Percentiles rank a stretch among this genome's conserved stretches.
Evolutionary conservation across 2,797 vertebrate species (phyloP).

Genomic region (Paedocypris micromegethes): DNA sequence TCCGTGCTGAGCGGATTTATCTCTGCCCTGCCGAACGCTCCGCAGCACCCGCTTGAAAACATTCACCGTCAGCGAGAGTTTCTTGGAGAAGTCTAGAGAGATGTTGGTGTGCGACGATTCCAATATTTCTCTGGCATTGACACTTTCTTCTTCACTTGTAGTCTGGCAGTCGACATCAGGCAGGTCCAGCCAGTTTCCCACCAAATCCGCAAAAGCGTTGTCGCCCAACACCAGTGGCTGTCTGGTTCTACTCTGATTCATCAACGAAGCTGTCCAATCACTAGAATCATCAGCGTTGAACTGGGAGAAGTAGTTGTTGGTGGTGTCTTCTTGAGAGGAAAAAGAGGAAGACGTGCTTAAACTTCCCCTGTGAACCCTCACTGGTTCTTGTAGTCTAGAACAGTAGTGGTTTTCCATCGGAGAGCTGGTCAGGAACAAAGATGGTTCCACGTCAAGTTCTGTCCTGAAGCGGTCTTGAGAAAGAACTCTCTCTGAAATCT

Average conservation of each 20-base stretch:
- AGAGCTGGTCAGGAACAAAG: slow-evolving; percentile 40
- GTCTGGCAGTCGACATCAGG: slow-evolving; percentile 67
- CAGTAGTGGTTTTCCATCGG: slow-evolving; percentile 28
- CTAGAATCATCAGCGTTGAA: slow-evolving; percentile 73
- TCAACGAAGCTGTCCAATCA: slow-evolving; percentile 87
- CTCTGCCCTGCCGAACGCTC: slow-evolving; percentile 70
- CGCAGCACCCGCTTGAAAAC: slow-evolving; percentile 80
- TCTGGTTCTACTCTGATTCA: slow-evolving; percentile 86
- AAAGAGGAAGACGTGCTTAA: slow-evolving; percentile 45
- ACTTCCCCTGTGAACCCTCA: slow-evolving; percentile 35
- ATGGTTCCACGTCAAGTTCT: slow-evolving; percentile 27
- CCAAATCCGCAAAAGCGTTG: slow-evolving; percentile 91
- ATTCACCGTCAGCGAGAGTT: slow-evolving; percentile 73
- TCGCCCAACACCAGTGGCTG: slow-evolving; percentile 89
- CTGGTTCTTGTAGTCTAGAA: slow-evolving; percentile 10
- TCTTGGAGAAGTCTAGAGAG: slow-evolving; percentile 71
- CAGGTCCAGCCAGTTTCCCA: slow-evolving; percentile 95
- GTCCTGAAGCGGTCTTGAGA: not conserved
- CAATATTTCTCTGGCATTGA: slow-evolving; percentile 39
- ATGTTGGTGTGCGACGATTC: slow-evolving; percentile 46
- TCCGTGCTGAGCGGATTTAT: slow-evolving; percentile 73
- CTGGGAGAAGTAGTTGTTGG: slow-evolving; percentile 76
- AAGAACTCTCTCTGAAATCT: slow-evolving; percentile 3
- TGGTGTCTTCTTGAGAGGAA: slow-evolving; percentile 56
- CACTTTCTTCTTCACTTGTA: slow-evolving; percentile 19